Base-by-base conservation (phyloP, 2,797 vertebrate species). In the Sebastes taczanowskii region DNA sequence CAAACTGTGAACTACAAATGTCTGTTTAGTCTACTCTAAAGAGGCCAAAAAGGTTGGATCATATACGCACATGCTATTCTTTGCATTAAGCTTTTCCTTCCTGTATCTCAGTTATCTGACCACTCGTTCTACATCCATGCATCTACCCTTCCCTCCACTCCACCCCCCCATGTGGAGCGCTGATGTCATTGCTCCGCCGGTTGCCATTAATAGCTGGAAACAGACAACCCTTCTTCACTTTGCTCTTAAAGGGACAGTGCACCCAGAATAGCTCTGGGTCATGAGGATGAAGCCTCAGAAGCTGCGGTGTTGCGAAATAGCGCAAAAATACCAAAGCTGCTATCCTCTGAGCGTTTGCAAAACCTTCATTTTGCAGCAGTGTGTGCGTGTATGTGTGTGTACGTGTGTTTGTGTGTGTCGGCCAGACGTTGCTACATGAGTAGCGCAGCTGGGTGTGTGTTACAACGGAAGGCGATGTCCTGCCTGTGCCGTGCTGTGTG, bases 181-280 rank as follows among this genome's bases (percentile, higher is more conserved):
- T 96, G 95, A 97, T 95, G 95, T 97, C 96, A 96, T 92, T 81
- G 86, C 74, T 89, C 85, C 9, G 7, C 88, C 86, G 80, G 91
- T 82, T 90, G 87, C 94, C 94, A 93, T 94, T 94, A 93, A 95
- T 96, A 94, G 91, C 93, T 84, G 59, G 90, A 94, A 95, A 94
- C 89, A 93, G 93, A 92, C 93, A 84, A 89, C 87, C 89, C 91
- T 93, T 94, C 93, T 89, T 89, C 77, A 64, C 86, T 91, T 77
- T 87, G 88, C 82, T 92, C 91, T 95, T 95, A 95, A 95, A 95
- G 94, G 75, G 86, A 83, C 91, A 94, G 90, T 64, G 46, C 59
- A 20, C 77, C 84, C 58, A 76, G 74, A 90, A 92, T 78, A 89
- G 80, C 89, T 60, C 58, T 62, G n/a, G 78, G 68, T 84, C 81